Conservation (phyloP, 2,797 vertebrate species). For the Acridotheres tristis region DNA sequence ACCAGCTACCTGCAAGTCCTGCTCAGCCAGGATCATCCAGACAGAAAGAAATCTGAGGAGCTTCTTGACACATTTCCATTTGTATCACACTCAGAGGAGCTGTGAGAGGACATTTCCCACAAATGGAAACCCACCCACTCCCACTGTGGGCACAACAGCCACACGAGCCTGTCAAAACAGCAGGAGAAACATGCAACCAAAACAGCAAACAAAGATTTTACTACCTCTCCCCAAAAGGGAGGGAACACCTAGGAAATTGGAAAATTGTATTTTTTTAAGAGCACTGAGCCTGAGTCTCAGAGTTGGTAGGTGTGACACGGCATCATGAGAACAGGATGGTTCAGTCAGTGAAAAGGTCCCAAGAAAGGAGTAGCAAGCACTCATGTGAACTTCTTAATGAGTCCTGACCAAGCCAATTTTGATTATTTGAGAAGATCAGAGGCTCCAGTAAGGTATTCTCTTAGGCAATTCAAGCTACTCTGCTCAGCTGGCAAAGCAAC, state of each 20-base stretch:
- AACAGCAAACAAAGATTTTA: not conserved
- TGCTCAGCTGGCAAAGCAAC: not conserved
- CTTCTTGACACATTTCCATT: not conserved
- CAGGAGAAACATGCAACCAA: not conserved
- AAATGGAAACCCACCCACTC: not conserved
- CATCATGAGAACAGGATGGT: rapidly evolving
- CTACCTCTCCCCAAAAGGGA: not conserved
- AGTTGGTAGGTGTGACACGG: rapidly evolving
- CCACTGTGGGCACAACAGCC: not conserved
- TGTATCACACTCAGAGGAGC: not conserved
- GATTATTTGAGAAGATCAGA: not conserved
- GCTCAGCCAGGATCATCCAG: not conserved
- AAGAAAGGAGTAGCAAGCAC: not conserved
- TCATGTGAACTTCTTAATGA: not conserved
- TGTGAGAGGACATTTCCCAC: not conserved
- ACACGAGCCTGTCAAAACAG: not conserved
- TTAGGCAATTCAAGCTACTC: not conserved
- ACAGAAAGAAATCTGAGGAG: not conserved
- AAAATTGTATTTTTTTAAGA: not conserved
- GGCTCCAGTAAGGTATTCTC: not conserved
- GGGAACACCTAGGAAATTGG: not conserved
- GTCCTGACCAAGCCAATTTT: not conserved
- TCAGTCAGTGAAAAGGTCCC: not conserved
- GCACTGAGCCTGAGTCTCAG: not conserved
- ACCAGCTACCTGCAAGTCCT: not conserved